Percentiles rank a stretch among this genome's conserved stretches.
phyloP scores from a whole-genome alignment of 2,797 vertebrate genomes.

The Epinephelus awoara region DNA sequence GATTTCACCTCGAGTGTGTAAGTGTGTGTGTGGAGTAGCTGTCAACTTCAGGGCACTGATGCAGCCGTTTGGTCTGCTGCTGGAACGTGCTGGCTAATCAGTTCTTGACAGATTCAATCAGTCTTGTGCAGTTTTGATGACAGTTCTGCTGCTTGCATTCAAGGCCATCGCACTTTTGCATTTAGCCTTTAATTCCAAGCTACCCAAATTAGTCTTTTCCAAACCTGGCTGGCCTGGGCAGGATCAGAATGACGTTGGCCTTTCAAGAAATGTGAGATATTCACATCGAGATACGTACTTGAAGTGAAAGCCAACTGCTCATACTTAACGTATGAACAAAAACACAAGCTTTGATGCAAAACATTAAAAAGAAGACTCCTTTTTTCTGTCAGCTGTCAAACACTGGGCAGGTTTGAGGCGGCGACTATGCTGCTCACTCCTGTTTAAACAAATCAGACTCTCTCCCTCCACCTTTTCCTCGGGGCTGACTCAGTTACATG shows the following conservation, averaged over 20 bases:
- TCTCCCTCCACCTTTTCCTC: conserved; percentile 49
- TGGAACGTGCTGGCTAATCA: conserved; percentile 65
- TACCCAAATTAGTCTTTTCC: conserved; percentile 57
- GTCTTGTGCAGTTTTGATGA: conserved; percentile 45
- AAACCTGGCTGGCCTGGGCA: conserved; percentile 48
- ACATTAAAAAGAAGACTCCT: conserved; percentile 66
- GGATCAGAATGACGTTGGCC: conserved; percentile 34
- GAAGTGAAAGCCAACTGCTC: conserved; percentile 62
- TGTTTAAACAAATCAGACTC: conserved; percentile 64
- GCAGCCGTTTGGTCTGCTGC: conserved; percentile 51
- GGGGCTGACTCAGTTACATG: conserved; percentile 92
- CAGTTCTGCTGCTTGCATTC: conserved; percentile 58
- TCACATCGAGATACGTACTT: conserved; percentile 60
- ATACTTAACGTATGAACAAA: conserved; percentile 68
- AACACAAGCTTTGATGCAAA: conserved; percentile 81
- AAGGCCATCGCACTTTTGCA: conserved; percentile 38
- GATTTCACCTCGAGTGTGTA: conserved; percentile 37
- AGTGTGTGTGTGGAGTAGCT: conserved; percentile 43
- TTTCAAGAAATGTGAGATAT: conserved; percentile 59
- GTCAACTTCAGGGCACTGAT: conserved; percentile 60
- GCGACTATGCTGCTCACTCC: conserved; percentile 53
- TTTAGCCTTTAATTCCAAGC: conserved; percentile 46
- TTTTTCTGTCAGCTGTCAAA: conserved; percentile 66
- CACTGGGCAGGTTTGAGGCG: conserved; percentile 62
- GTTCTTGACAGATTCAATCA: conserved; percentile 64